A percentile compares a stretch with the other conserved stretches of the same genome.
Conservation (phyloP, 2,888 invertebrate species). For the Pterostichus madidus region DNA sequence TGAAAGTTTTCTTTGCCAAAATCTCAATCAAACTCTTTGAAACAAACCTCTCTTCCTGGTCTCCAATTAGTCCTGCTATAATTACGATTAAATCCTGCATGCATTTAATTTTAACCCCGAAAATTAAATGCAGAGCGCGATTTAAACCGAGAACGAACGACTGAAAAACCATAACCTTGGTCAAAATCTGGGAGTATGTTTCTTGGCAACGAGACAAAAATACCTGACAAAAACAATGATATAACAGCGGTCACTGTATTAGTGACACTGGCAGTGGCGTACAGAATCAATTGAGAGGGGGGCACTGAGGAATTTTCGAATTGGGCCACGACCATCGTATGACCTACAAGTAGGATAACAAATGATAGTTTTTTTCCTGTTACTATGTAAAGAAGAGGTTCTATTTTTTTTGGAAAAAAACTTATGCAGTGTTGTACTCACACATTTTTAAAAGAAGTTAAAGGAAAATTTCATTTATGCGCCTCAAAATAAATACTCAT, state of each 20-base stretch:
- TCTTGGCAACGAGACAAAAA: constrained; percentile 45
- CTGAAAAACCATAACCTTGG: constrained; percentile 58
- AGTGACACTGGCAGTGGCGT: constrained; percentile 22
- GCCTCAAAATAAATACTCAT: too few relatives aligned
- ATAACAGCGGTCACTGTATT: constrained; percentile 27
- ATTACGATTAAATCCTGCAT: constrained; percentile 1
- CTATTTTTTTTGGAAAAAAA: too few relatives aligned
- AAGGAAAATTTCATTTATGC: too few relatives aligned
- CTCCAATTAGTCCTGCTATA: neutral
- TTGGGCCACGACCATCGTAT: too few relatives aligned
- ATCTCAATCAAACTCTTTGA: neutral
- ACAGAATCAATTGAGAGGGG: neutral
- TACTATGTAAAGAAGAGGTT: too few relatives aligned
- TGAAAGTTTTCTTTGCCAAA: neutral
- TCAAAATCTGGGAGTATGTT: constrained; percentile 51
- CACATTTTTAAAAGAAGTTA: too few relatives aligned
- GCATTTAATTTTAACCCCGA: constrained; percentile 6
- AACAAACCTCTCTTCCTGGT: neutral
- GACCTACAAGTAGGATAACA: too few relatives aligned
- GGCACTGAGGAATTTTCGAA: too few relatives aligned
- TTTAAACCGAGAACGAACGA: neutral
- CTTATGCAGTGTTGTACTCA: too few relatives aligned
- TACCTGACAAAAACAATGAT: constrained; percentile 56
- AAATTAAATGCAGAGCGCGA: neutral
- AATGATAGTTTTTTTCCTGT: too few relatives aligned